Conservation (phyloP, 2,888 invertebrate species). For the Ophion obscuratus region DNA sequence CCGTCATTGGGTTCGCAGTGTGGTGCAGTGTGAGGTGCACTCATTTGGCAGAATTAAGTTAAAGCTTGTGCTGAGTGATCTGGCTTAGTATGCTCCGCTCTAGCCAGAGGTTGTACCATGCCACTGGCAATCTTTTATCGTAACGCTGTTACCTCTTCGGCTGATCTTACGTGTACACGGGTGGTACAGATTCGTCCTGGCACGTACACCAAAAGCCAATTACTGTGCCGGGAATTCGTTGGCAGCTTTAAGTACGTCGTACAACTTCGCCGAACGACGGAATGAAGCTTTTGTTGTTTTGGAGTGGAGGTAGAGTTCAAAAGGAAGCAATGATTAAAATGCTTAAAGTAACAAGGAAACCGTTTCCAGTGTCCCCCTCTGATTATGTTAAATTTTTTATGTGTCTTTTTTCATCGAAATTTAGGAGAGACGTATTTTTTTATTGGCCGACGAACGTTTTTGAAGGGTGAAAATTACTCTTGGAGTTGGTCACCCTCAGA, state of each 20-base stretch:
- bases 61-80: constrained; percentile 59
- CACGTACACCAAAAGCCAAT: constrained; percentile 44
- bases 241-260: not conserved
- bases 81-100: constrained; percentile 32
- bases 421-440: too few relatives aligned
- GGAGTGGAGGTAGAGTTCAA: not conserved
- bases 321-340: constrained; percentile 11
- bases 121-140: constrained; percentile 30
- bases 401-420: too few relatives aligned
- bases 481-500: too few relatives aligned
- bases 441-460: too few relatives aligned
- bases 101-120: not conserved
- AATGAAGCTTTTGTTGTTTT: not conserved
- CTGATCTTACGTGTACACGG: not conserved
- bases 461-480: too few relatives aligned
- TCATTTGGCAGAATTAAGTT: constrained; percentile 64
- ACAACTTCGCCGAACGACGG: not conserved
- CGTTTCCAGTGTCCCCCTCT: too few relatives aligned
- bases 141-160: constrained; percentile 12
- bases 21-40: constrained; percentile 48
- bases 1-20: constrained; percentile 45
- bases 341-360: not conserved
- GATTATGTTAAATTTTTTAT: too few relatives aligned
- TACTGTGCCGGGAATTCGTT: constrained; percentile 12
- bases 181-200: not conserved